Base-by-base conservation (phyloP, 2,888 invertebrate genomes). In the Leptothorax acervorum region DNA sequence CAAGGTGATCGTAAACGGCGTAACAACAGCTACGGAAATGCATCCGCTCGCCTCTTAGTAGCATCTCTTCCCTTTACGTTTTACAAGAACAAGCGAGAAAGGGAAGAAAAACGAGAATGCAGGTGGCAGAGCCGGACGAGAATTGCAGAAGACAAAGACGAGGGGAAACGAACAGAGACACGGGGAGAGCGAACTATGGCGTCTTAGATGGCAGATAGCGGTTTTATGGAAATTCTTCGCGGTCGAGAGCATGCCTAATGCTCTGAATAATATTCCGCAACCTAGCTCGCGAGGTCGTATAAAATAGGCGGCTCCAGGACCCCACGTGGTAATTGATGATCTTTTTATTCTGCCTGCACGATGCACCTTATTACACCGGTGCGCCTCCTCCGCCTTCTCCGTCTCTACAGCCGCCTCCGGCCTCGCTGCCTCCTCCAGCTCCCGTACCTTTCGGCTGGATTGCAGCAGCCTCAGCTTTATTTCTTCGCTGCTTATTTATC, bases 181-280 rank as follows among this genome's bases (percentile, higher is more conserved):
- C 83, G 39, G 65, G 74, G 82, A 51, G 79, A 73, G 84, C 57
- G 86, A 85, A 71, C 71, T 82, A 86, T 85, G 88, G 89, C 89
- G 90, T 93, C 93, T 92, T 92, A 92, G 92, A 91, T 91, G 91
- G 90, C 90, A 92, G 92, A 93, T 93, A 93, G 93, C 88, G 91
- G 92, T 93, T 93, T 93, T 93, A 93, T 93, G 93, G 93, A 93
- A 93, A 93, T 93, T 92, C 90, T 91, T 92, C 88, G 88, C 90
- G 92, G 91, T 90, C 90, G 92, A 92, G 92, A 90, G 91, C 88
- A 91, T 92, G 89, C 91, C 92, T 93, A 93, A 93, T 93, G 93
- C 93, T 92, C 93, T 93, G 93, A 93, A 93, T 93, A 93, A 93
- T 93, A 93, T 93, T 92, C 92, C 92, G 92, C 91, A 92, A 93